These are phyloP conservation scores for Bucorvus abyssinicus DNA, from an alignment of 2,797 vertebrate genomes.

Conservation along the genomic window DNA sequence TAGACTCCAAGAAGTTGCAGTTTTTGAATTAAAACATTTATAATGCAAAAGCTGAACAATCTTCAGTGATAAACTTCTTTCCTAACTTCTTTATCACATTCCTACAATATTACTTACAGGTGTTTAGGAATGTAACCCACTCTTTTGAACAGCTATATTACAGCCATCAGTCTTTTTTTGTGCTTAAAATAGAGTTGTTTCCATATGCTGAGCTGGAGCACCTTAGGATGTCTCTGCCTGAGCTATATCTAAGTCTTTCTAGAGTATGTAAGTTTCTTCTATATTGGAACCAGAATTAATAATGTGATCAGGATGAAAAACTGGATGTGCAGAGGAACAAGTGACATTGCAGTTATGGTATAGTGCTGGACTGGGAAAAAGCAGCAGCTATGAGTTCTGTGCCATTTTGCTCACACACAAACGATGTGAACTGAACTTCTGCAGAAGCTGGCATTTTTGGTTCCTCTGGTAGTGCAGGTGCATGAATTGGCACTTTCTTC, in stretches of 20 bases:
- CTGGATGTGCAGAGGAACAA: not conserved
- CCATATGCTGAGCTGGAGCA: constrained; percentile 3
- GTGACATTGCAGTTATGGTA: not conserved
- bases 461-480: constrained; percentile 47
- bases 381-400: not conserved
- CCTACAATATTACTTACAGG: not conserved
- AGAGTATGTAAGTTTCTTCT: not conserved
- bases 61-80: not conserved
- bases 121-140: not conserved
- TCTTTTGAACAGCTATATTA: not conserved
- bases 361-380: not conserved
- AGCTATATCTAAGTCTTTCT: not conserved
- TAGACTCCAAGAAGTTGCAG: not conserved
- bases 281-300: constrained; percentile 22
- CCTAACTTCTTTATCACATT: not conserved
- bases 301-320: not conserved
- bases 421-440: not conserved
- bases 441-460: constrained; percentile 40
- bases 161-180: not conserved
- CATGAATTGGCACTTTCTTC: constrained; percentile 23
- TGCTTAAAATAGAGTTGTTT: not conserved
- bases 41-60: not conserved
- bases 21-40: not conserved
- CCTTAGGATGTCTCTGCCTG: not conserved
- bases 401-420: not conserved